Evolutionary conservation across 1,140 invertebrate genomes (phyloP).

Genomic region (Atta texana): DNA sequence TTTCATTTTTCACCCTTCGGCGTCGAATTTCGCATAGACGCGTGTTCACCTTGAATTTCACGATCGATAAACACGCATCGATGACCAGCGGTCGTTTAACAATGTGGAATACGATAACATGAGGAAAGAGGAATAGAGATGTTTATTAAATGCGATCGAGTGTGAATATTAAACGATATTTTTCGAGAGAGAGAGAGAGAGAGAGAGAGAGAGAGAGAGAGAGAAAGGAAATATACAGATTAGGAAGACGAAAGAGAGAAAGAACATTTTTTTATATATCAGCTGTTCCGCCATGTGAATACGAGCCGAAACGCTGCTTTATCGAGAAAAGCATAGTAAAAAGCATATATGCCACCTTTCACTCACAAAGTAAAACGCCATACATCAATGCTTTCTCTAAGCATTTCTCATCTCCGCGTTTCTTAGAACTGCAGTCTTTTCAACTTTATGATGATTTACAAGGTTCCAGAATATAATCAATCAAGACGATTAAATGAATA

Average conservation of each 20-base stretch:
- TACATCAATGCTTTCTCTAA: conserved; percentile 20
- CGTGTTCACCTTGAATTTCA: conserved; percentile 28
- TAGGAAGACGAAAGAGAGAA: not conserved
- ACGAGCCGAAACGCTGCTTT: not conserved
- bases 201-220: not conserved
- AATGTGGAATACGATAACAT: not conserved
- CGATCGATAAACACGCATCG: not conserved
- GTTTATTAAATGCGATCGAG: not conserved
- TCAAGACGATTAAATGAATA: not conserved
- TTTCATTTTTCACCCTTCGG: conserved; percentile 4
- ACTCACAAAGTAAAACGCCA: not conserved
- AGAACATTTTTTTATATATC: not conserved
- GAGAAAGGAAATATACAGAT: not conserved
- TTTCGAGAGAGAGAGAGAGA: not conserved
- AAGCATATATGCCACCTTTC: conserved; percentile 17
- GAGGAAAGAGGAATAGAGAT: not conserved
- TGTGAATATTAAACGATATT: conserved; percentile 18
- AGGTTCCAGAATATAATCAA: not conserved
- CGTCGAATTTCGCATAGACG: not conserved
- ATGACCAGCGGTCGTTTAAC: not conserved
- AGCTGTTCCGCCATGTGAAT: conserved; percentile 34
- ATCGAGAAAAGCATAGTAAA: conserved; percentile 8
- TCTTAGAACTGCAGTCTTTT: not conserved
- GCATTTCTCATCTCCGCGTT: not conserved
- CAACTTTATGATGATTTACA: not conserved